Base-by-base conservation (phyloP, 2,113 vertebrate genomes). In the Seriola dumerili region DNA sequence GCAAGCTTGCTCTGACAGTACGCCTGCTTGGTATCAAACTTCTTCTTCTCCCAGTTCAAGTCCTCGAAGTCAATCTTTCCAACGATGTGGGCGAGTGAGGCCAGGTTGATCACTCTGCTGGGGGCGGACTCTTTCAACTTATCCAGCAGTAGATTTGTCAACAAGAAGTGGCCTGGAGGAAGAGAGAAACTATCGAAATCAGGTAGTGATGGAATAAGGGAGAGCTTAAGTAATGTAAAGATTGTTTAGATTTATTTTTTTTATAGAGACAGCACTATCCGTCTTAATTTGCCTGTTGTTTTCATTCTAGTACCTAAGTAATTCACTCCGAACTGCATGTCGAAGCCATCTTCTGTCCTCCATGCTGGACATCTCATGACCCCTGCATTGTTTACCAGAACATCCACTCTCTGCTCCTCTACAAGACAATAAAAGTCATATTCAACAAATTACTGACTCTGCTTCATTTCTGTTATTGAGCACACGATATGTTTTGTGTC, bases 1-100 rank as follows among this genome's bases (percentile, higher is more conserved):
- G 97, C 97, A 54, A 97, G 95, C 92, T 97, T 97, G 92, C 97
- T 97, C 90, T 97, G 96, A 91, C 97, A 97, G 90, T 97, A 97
- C 52, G 97, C 97, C 13, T 90, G 94, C 85, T 96, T 97, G 6
- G 97, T 96, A 85, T 97, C 77, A 68, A 95, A 97, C 90, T 93
- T 95, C 93, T 92, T 96, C 72, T 84, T 94, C 86, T 97, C 94
- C 96, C 96, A 97, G 92, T 97, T 96, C 84, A 97, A 84, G 89
- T 97, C 97, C 0, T 95, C 92, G 0, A 97, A 96, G 92, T 97
- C 96, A 0, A 97, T 93, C 76, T 96, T 93, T 52, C 96, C 97
- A 4, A 94, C 88, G 0, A 96, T 19, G 40, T 97, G 96, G 81
- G 96, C 96, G 90, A 97, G 90, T 1, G 97, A 97, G 1, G 97